phyloP scores from a whole-genome alignment of 2,797 vertebrate genomes.

The Lacerta viridis region DNA sequence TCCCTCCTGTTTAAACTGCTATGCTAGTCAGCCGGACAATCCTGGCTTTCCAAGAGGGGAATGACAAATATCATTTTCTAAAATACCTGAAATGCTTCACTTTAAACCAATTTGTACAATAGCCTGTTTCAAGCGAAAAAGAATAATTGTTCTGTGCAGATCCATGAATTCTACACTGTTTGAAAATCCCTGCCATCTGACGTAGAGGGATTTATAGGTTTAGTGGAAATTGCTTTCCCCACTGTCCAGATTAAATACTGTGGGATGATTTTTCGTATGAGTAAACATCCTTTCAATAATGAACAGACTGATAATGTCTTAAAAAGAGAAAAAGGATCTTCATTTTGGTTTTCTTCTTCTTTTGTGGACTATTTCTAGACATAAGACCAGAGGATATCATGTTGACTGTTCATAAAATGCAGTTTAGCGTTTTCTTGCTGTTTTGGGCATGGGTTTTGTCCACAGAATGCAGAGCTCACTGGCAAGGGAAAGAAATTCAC shows the following conservation, averaged over 20 bases:
- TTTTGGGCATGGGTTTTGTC: slow-evolving; percentile 84
- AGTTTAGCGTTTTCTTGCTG: slow-evolving; percentile 84
- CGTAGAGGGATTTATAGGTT: slow-evolving; percentile 90
- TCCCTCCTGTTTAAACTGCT: slow-evolving; percentile 20
- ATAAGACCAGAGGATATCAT: slow-evolving; percentile 68
- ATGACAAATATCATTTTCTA: slow-evolving; percentile 28
- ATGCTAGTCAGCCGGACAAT: neutral
- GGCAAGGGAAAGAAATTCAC: slow-evolving; percentile 76
- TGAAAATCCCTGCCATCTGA: slow-evolving; percentile 90
- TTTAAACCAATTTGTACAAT: slow-evolving; percentile 75
- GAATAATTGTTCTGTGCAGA: slow-evolving; percentile 72
- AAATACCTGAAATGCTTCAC: slow-evolving; percentile 44
- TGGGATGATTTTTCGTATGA: slow-evolving; percentile 79
- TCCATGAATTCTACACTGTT: slow-evolving; percentile 75
- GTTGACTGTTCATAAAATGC: slow-evolving; percentile 83
- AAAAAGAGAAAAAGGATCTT: slow-evolving; percentile 73
- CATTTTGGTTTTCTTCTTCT: slow-evolving; percentile 67
- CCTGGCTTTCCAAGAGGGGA: slow-evolving; percentile 15
- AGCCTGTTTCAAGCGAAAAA: slow-evolving; percentile 63
- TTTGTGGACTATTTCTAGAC: slow-evolving; percentile 73
- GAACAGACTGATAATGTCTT: slow-evolving; percentile 80
- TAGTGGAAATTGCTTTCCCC: slow-evolving; percentile 88
- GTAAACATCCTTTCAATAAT: slow-evolving; percentile 82
- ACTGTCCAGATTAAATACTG: slow-evolving; percentile 87
- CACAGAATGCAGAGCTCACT: slow-evolving; percentile 78